A percentile compares a stretch with the other conserved stretches of the same genome.
phyloP scores from a whole-genome alignment of 2,888 invertebrate species.

The Stenolophus ochropezus region DNA sequence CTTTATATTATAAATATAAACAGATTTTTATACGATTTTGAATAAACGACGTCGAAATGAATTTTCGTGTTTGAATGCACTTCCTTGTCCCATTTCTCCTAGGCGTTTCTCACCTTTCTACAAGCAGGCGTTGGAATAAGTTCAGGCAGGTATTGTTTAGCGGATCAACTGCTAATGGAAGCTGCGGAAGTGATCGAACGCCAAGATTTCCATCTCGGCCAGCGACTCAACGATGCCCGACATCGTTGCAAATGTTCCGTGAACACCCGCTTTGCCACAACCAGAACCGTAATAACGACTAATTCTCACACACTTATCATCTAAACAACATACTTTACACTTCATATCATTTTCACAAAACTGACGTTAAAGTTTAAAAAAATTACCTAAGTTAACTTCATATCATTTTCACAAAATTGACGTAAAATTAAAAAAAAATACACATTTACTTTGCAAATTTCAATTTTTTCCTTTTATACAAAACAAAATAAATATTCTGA shows the following conservation, averaged over 20 bases:
- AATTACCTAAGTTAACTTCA: too few species aligned
- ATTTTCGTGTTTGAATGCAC: slow-evolving; percentile 35
- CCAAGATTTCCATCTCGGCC: slow-evolving; percentile 4
- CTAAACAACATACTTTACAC: too few species aligned
- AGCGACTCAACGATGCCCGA: slow-evolving; percentile 4
- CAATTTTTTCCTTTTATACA: too few species aligned
- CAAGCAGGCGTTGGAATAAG: not conserved
- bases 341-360: too few species aligned
- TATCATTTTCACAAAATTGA: too few species aligned
- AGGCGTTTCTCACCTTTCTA: not conserved
- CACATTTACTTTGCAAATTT: too few species aligned
- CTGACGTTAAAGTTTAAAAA: too few species aligned
- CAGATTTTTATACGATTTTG: slow-evolving; percentile 71
- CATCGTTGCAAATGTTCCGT: slow-evolving; percentile 17
- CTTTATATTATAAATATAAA: slow-evolving; percentile 67
- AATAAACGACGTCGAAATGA: slow-evolving; percentile 67
- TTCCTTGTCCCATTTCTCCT: not conserved
- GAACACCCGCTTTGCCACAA: not conserved
- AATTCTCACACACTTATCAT: not conserved
- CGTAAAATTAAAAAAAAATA: too few species aligned
- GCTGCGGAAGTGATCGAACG: slow-evolving; percentile 17
- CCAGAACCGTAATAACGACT: not conserved
- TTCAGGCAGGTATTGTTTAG: not conserved
- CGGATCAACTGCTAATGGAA: slow-evolving; percentile 25
- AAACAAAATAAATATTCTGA: too few species aligned